Evolutionary conservation across 2,113 vertebrate genomes (phyloP), one percentile per base, ranked within the genome.

Genomic region (Sander lucioperca): DNA sequence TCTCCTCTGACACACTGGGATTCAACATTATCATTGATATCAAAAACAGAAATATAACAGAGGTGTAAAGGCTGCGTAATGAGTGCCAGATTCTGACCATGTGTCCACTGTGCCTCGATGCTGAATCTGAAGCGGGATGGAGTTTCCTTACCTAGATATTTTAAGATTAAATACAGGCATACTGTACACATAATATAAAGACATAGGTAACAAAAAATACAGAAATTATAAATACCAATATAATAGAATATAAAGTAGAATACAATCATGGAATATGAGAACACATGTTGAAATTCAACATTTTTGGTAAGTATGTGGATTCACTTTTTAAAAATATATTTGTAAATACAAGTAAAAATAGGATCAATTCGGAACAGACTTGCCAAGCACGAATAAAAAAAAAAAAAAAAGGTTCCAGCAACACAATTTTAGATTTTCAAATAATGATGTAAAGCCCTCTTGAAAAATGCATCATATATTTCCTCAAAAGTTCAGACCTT

Each of bases 41-140:
- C 53, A 74, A 54, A 62, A 84, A 61, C 59, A 85, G 9, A 72
- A 76, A 89, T 72, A 63, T 54, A 50, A 73, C 63, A 18, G 61
- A 77, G 56, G 74, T 77, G 63, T 74, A 19, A 88, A 36, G 27
- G 43, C 62, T 50, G 74, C 3, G 53, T 21, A 43, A 68, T 33
- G 65, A 45, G 64, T n/a, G 82, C 33, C 59, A 56, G 71, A 36
- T 3, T 23, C 45, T 15, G 82, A 80, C 75, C 79, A n/a, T 13
- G 30, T 68, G 71, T 73, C 57, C 5, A 7, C 79, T 13, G 53
- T 10, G 71, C 3, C 12, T 58, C 0, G 1, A 23, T 6, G 5
- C 14, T 23, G 18, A 64, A 23, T 33, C 54, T 13, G 15, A 25
- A 77, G 47, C 4, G 27, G 64, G 61, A 36, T 62, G 33, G 25